phyloP scores from a whole-genome alignment of 2,113 vertebrate genomes.

The Ochotona princeps region DNA sequence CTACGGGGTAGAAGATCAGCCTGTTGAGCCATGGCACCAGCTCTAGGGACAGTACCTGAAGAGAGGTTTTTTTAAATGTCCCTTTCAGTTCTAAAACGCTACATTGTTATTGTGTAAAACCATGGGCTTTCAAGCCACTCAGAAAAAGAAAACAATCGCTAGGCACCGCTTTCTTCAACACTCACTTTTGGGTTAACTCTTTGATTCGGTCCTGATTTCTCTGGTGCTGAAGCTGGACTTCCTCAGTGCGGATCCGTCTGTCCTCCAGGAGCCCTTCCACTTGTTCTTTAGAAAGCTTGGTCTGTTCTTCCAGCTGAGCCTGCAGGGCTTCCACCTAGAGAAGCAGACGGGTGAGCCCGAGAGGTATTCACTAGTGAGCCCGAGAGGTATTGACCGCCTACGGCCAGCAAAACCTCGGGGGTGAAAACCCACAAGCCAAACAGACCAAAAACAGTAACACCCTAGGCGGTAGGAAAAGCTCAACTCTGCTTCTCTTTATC shows the following conservation, averaged over 20 bases:
- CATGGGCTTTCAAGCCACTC: not conserved
- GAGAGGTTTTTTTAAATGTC: not conserved
- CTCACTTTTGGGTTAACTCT: conserved; percentile 92
- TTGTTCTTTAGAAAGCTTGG: conserved; percentile 92
- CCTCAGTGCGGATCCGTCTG: conserved; percentile 90
- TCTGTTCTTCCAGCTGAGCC: conserved; percentile 96
- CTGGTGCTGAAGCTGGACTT: conserved; percentile 90
- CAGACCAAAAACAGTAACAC: not conserved
- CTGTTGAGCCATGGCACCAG: too few species aligned
- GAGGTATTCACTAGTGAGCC: not conserved
- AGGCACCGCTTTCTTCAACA: not conserved
- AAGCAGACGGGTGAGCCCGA: not conserved
- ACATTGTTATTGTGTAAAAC: not conserved
- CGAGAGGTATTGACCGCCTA: not conserved
- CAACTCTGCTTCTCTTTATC: not conserved
- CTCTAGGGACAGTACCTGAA: not conserved
- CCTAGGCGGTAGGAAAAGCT: conserved; percentile 9
- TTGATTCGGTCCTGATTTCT: conserved; percentile 91
- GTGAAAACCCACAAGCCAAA: not conserved
- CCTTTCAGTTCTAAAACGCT: not conserved
- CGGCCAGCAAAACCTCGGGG: conserved; percentile 3
- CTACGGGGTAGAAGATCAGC: too few species aligned
- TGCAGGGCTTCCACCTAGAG: conserved; percentile 95
- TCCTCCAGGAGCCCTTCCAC: conserved; percentile 93
- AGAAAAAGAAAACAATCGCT: not conserved